Base-by-base conservation (phyloP, 2,888 invertebrate genomes). In the Strigamia maritima region DNA sequence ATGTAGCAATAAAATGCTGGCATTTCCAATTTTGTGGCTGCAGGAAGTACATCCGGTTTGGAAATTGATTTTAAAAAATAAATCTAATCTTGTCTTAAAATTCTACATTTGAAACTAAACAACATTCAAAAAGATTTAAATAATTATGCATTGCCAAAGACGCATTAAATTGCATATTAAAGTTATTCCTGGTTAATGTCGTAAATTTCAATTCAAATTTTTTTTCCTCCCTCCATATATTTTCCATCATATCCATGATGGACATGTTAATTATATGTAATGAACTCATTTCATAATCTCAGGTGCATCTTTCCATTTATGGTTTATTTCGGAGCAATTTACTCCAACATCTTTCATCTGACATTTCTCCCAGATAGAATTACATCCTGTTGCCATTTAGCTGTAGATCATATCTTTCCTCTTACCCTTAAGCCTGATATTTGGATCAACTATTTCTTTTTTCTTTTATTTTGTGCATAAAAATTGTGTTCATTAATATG, bases 281-380 rank as follows among this genome's bases (percentile, higher is more conserved):
- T 24, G n/a, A 8, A 70, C 70, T 70, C 26, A 28, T 24, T 70
- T 70, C 24, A 7, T 1, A 70, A 70, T 70, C 70, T 70, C 70
- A 70, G 70, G 28, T 28, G 70, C 28, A 26, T 70, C 28, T 70
- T 24, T 70, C 70, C 28, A 14, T 65, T 70, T 70, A 70, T 70
- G 70, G 70, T 70, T 70, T 28, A 70, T 70, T 70, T 70, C 28
- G 3, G 70, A 24, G 28, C 70, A 70, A 70, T 70, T 70, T 26
- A 12, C 26, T 12, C 70, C 70, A 70, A 6, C 70, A 26, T 70
- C 70, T 14, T 70, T 26, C 26, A 70, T 6, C 6, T 70, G 28
- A 28, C 70, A 70, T 28, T 70, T 70, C 28, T 70, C 70, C 28
- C 16, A 7, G 70, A 26, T 24, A 12, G 28, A 4, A 24, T 70